Conservation (phyloP, 2,113 vertebrate species). For the Trogon melanurus region DNA sequence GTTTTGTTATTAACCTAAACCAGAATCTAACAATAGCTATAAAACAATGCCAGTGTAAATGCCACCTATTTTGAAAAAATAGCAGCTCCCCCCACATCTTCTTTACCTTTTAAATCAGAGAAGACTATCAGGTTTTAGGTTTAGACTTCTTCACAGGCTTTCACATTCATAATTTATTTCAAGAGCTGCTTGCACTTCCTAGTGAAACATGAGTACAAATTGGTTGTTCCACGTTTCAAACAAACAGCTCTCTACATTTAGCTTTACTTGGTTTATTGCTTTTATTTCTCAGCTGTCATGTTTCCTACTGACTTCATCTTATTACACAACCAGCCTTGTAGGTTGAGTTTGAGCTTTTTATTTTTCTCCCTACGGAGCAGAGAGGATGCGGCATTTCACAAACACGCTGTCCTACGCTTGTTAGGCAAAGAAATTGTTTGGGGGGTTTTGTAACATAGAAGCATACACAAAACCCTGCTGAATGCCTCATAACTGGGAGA, state of each 20-base stretch:
- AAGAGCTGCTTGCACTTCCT: background rate
- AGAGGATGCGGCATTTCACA: background rate
- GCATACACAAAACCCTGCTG: background rate
- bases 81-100: background rate
- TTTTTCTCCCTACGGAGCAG: background rate
- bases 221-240: background rate
- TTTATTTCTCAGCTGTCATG: background rate
- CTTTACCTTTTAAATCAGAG: background rate
- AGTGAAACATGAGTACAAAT: background rate
- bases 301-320: background rate
- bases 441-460: background rate
- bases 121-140: background rate
- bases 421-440: background rate
- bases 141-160: background rate
- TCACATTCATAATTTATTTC: background rate
- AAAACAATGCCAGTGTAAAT: background rate
- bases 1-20: background rate
- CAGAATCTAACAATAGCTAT: background rate
- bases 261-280: background rate
- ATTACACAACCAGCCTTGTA: background rate
- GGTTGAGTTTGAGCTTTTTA: background rate
- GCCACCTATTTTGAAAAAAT: background rate
- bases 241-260: background rate
- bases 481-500: background rate
- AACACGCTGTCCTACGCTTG: background rate